Conservation (phyloP, 2,888 invertebrate species). For the Hypomecis atomaria region DNA sequence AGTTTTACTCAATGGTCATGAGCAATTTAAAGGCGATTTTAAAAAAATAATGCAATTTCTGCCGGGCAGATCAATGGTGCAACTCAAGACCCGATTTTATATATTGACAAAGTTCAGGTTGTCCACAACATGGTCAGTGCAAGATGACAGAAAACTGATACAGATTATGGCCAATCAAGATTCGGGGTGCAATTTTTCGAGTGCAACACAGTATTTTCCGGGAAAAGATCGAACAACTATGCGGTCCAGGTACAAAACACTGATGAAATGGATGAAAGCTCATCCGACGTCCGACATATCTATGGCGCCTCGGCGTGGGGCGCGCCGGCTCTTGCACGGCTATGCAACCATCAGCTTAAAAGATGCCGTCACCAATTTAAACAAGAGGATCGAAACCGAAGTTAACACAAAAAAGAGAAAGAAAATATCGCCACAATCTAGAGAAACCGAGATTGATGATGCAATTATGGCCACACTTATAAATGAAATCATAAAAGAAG, state of each 20-base stretch:
- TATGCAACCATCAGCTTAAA: conserved; percentile 60
- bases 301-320: conserved; percentile 70
- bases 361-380: conserved; percentile 66
- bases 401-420: conserved; percentile 51
- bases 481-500: conserved; percentile 53
- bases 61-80: conserved; percentile 85
- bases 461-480: conserved; percentile 59
- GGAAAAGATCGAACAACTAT: conserved; percentile 84
- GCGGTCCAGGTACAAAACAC: conserved; percentile 84
- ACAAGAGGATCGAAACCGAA: conserved; percentile 62
- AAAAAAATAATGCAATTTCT: conserved; percentile 84
- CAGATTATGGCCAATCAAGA: conserved; percentile 81
- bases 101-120: conserved; percentile 73
- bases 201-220: conserved; percentile 79
- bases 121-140: conserved; percentile 84
- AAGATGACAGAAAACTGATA: conserved; percentile 86
- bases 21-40: conserved; percentile 86
- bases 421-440: conserved; percentile 54
- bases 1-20: conserved; percentile 85
- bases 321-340: conserved; percentile 61
- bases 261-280: conserved; percentile 79
- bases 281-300: conserved; percentile 71
- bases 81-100: conserved; percentile 85
- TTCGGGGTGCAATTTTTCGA: conserved; percentile 60
- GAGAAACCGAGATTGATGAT: conserved; percentile 63